Conservation (phyloP, 2,113 vertebrate species). For the Struthidea cinerea region DNA sequence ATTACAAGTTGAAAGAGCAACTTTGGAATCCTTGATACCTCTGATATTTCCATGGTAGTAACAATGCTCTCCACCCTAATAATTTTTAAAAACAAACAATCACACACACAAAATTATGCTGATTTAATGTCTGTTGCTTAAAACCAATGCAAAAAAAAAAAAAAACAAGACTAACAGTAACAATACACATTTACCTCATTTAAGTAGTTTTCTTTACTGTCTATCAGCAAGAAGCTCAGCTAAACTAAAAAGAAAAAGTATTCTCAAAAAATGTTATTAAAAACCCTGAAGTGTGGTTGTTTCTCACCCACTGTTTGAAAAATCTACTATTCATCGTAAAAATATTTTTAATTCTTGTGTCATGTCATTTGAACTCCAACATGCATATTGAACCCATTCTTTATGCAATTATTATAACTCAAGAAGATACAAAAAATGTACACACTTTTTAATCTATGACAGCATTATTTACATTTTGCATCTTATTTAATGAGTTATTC, state of each 20-base stretch:
- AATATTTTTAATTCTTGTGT: conserved; percentile 1
- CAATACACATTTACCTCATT: neutral
- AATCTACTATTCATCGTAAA: neutral
- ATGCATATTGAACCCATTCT: neutral
- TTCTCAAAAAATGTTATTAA: neutral
- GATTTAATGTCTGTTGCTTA: neutral
- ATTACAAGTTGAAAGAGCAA: conserved; percentile 92
- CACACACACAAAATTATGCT: neutral
- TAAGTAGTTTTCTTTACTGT: neutral
- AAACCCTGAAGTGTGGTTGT: neutral
- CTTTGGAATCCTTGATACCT: conserved; percentile 81
- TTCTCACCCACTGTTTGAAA: neutral
- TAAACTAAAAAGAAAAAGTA: conserved; percentile 1
- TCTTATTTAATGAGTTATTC: neutral
- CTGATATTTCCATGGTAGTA: conserved; percentile 94
- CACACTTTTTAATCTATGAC: neutral
- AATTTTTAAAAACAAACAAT: conserved; percentile 26
- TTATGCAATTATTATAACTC: neutral
- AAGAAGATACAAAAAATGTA: neutral
- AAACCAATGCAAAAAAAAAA: neutral
- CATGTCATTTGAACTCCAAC: neutral
- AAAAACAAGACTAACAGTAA: neutral
- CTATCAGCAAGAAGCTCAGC: neutral
- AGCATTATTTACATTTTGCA: neutral
- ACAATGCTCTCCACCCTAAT: conserved; percentile 94